These are phyloP conservation scores for Ascaphus truei DNA, from an alignment of 2,113 vertebrate genomes.

Conservation along the genomic window DNA sequence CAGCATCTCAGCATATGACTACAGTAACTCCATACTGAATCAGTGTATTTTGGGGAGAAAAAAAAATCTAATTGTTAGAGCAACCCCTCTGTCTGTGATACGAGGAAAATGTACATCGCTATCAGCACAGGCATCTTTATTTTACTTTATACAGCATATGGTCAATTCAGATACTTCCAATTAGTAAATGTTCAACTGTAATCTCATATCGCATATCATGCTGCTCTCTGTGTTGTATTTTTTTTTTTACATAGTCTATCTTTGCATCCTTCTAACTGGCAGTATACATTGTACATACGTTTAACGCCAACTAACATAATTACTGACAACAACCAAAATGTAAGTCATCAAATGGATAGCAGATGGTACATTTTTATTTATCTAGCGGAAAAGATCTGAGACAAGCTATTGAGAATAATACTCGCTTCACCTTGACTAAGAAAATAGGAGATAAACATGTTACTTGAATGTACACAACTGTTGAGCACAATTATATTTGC, in stretches of 20 bases:
- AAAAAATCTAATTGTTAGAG: background rate
- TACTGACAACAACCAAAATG: too few relatives aligned
- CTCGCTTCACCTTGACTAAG: too few relatives aligned
- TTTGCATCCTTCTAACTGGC: background rate
- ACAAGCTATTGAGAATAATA: too few relatives aligned
- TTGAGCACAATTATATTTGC: too few relatives aligned
- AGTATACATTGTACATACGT: background rate
- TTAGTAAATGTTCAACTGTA: background rate
- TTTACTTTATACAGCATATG: background rate
- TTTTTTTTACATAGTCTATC: background rate
- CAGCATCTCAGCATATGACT: too few relatives aligned
- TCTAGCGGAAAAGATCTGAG: too few relatives aligned
- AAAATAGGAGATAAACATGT: too few relatives aligned
- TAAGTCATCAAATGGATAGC: too few relatives aligned
- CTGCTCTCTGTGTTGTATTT: background rate
- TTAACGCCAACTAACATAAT: background rate
- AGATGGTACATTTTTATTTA: too few relatives aligned
- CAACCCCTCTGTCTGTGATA: background rate
- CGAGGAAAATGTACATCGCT: background rate
- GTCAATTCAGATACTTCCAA: background rate
- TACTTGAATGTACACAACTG: too few relatives aligned
- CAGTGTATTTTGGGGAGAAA: too few relatives aligned
- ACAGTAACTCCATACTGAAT: too few relatives aligned
- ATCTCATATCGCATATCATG: background rate
- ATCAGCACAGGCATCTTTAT: background rate